A percentile compares a stretch with the other conserved stretches of the same genome.
Evolutionary conservation across 2,888 invertebrate genomes (phyloP).

Genomic region (Opisthograptis luteolata): DNA sequence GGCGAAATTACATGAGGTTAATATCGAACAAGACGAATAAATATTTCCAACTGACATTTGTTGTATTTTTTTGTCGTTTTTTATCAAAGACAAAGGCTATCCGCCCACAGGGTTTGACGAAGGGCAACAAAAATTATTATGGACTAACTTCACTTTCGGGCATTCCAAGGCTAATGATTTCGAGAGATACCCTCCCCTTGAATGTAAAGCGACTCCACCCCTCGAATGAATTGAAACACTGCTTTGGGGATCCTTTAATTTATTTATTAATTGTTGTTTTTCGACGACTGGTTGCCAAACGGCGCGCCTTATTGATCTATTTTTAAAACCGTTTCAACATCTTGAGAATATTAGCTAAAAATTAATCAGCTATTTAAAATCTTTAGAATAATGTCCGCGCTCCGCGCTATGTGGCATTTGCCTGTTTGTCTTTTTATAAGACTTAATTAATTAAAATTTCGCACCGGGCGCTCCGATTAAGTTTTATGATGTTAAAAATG

Average conservation of each 20-base stretch:
- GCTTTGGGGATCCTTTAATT: conserved; percentile 65
- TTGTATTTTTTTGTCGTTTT: conserved; percentile 65
- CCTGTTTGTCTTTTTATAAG: conserved; percentile 19
- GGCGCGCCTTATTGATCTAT: conserved; percentile 29
- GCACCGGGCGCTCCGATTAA: conserved; percentile 31
- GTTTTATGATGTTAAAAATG: conserved; percentile 31
- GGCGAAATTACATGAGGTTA: conserved; percentile 69
- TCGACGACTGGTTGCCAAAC: conserved; percentile 67
- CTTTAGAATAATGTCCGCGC: conserved; percentile 8
- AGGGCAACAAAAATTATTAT: conserved; percentile 80
- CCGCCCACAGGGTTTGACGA: conserved; percentile 72
- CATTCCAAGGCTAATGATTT: conserved; percentile 83
- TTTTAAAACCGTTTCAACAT: conserved; percentile 45
- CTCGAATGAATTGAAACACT: conserved; percentile 82
- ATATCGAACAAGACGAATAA: conserved; percentile 70
- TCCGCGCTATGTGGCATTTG: conserved; percentile 20
- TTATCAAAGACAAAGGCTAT: conserved; percentile 77
- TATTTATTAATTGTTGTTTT: conserved; percentile 81
- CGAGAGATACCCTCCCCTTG: conserved; percentile 81
- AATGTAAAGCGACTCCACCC: conserved; percentile 82
- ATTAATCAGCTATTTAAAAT: conserved; percentile 31
- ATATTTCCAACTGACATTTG: conserved; percentile 75
- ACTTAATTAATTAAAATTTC: conserved; percentile 28
- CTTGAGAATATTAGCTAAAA: conserved; percentile 24
- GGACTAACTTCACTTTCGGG: conserved; percentile 68